Conservation (phyloP, 2,113 vertebrate species). For the Barbus barbus region DNA sequence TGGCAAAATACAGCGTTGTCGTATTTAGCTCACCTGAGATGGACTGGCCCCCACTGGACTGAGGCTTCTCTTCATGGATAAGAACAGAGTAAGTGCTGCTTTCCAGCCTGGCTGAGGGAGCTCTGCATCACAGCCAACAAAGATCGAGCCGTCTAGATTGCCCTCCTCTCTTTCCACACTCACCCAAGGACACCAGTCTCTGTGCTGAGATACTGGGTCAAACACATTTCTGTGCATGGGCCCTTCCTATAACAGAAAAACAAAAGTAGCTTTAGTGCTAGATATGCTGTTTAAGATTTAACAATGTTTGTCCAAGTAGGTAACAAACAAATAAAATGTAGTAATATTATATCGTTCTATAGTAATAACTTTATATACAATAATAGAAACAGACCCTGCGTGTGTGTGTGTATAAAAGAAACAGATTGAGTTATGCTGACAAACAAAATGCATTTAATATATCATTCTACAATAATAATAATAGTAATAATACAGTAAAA, state of each 20-base stretch:
- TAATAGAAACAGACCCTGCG: too few relatives aligned
- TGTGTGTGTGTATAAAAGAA: neutral
- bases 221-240: slow-evolving; percentile 77
- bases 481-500: too few relatives aligned
- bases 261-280: neutral
- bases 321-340: too few relatives aligned
- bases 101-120: slow-evolving; percentile 82
- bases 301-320: too few relatives aligned
- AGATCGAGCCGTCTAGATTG: slow-evolving; percentile 42
- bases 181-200: slow-evolving; percentile 96
- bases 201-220: slow-evolving; percentile 89
- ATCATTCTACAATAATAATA: neutral
- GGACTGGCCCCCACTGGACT: slow-evolving; percentile 57
- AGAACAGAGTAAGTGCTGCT: slow-evolving; percentile 76
- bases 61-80: slow-evolving; percentile 74
- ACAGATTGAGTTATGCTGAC: neutral
- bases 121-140: slow-evolving; percentile 32
- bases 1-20: neutral
- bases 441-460: neutral
- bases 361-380: too few relatives aligned
- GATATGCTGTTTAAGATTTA: neutral
- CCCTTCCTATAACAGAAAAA: slow-evolving; percentile 73
- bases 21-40: slow-evolving; percentile 63
- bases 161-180: slow-evolving; percentile 63
- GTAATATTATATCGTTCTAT: too few relatives aligned